Evolutionary conservation across 1,140 invertebrate species (phyloP).

Genomic region (Philopotamus ludificatus): DNA sequence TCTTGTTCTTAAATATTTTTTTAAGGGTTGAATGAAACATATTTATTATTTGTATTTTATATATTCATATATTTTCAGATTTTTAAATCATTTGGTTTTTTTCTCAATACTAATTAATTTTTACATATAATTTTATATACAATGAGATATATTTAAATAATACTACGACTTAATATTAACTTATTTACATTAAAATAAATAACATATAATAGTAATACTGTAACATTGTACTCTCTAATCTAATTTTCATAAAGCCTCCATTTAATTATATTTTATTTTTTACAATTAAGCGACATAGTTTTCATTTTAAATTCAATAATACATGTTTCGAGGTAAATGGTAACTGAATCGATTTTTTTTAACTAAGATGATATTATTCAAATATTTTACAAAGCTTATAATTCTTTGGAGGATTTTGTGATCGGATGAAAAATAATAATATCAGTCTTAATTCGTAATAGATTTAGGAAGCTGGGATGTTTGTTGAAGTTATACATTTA

Average conservation of each 20-base stretch:
- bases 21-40: background rate
- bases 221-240: background rate
- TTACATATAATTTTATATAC: background rate
- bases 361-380: background rate
- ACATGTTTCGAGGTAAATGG: slow-evolving; percentile 20
- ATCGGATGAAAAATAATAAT: too few species aligned
- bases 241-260: background rate
- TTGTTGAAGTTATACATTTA: background rate
- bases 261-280: background rate
- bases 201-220: slow-evolving; percentile 3
- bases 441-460: background rate
- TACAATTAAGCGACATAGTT: slow-evolving; percentile 13
- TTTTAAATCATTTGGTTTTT: background rate
- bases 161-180: background rate
- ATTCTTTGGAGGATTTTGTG: background rate
- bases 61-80: background rate
- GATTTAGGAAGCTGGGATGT: background rate
- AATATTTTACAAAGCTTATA: background rate
- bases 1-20: too few species aligned
- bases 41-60: slow-evolving; percentile 1
- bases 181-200: background rate
- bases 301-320: too few species aligned
- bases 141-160: background rate
- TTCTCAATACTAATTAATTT: background rate
- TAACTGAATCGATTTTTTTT: slow-evolving; percentile 7